Conservation (phyloP, 2,113 vertebrate species). For the Pithys albifrons region DNA sequence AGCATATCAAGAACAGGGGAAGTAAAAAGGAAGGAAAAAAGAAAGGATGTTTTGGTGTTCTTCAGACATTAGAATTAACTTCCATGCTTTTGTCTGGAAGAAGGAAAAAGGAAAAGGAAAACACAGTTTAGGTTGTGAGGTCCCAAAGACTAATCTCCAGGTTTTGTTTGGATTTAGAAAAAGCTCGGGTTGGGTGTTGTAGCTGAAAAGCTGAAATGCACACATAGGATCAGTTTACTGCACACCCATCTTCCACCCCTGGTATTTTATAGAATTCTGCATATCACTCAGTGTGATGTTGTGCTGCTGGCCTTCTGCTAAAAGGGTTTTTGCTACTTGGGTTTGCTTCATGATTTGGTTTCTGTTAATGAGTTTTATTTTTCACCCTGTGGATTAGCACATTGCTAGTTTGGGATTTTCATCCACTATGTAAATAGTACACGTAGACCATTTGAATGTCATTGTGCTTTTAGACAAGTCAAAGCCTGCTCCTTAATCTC, state of each 20-base stretch:
- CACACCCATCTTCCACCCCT: fast-evolving
- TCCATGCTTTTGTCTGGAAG: background rate
- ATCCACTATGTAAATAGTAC: background rate
- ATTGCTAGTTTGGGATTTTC: background rate
- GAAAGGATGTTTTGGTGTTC: background rate
- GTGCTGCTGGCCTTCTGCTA: background rate
- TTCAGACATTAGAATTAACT: background rate
- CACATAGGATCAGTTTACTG: background rate
- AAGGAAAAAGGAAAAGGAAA: background rate
- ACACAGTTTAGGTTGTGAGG: background rate
- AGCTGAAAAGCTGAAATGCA: background rate
- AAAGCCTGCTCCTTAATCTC: background rate
- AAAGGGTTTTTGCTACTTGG: background rate
- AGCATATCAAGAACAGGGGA: background rate
- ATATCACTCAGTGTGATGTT: background rate
- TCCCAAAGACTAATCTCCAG: background rate
- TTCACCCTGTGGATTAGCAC: background rate
- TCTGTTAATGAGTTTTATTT: background rate
- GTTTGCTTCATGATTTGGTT: background rate
- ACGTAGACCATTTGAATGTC: background rate
- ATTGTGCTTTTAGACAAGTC: background rate
- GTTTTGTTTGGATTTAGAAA: background rate
- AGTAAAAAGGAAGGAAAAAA: background rate
- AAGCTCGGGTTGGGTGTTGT: background rate
- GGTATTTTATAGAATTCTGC: background rate